A percentile compares a stretch with the other conserved stretches of the same genome.
phyloP scores from a whole-genome alignment of 2,888 invertebrate species.

The Steinernema hermaphroditum region DNA sequence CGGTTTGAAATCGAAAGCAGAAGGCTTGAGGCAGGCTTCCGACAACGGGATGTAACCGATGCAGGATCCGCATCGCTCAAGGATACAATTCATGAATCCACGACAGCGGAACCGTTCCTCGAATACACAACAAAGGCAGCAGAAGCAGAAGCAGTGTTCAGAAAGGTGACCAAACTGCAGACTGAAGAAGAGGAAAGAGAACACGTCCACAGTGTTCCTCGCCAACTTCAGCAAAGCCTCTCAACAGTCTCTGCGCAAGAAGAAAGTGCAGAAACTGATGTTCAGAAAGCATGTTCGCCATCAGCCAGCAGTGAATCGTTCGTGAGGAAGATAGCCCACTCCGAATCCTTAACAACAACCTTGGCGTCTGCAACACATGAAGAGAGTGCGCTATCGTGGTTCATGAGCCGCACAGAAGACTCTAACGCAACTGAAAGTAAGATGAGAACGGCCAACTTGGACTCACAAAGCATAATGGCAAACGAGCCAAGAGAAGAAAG shows the following conservation, averaged over 20 bases:
- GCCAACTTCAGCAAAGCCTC: background rate
- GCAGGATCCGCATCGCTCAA: no score
- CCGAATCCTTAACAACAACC: slow-evolving; percentile 32
- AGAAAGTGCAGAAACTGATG: background rate
- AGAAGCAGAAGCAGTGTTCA: no score
- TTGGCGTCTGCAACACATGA: background rate
- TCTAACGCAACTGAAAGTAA: background rate
- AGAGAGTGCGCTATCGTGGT: background rate
- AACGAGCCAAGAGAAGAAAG: background rate
- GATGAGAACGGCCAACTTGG: background rate
- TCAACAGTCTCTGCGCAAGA: background rate
- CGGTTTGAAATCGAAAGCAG: no score
- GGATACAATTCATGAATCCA: no score
- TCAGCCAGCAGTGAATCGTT: slow-evolving; percentile 41
- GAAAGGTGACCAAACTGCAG: no score
- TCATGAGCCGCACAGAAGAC: background rate
- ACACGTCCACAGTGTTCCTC: background rate
- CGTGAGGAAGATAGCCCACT: slow-evolving; percentile 47
- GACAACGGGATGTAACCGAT: no score
- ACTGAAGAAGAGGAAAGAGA: no score
- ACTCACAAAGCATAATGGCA: background rate
- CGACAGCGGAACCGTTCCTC: no score
- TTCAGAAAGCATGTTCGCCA: background rate
- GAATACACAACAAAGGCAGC: no score
- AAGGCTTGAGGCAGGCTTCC: no score